These are phyloP conservation scores for Monopterus albus DNA, from an alignment of 2,113 vertebrate species.

Conservation along the genomic window DNA sequence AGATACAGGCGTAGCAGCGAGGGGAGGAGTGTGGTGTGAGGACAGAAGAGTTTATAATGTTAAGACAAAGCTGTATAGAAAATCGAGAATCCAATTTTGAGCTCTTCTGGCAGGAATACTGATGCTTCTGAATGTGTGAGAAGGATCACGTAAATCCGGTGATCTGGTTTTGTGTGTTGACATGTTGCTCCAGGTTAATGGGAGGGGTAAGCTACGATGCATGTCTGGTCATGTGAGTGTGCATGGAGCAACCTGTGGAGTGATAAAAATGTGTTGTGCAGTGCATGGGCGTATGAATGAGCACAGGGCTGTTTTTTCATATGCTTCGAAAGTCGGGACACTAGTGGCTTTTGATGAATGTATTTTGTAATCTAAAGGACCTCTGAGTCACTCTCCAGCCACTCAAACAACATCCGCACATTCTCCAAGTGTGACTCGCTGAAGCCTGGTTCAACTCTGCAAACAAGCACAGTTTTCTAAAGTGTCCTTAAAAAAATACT, in stretches of 20 bases:
- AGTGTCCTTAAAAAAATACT: neutral
- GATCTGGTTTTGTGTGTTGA: conserved; percentile 8
- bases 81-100: neutral
- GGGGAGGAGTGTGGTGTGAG: conserved; percentile 61
- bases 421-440: conserved; percentile 46
- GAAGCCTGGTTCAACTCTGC: conserved; percentile 16
- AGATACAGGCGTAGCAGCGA: conserved; percentile 69
- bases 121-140: neutral
- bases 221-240: conserved; percentile 75
- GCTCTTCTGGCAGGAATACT: neutral
- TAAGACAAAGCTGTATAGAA: neutral
- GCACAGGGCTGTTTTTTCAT: neutral
- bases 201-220: conserved; percentile 56
- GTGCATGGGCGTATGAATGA: conserved; percentile 32
- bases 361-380: conserved; percentile 53
- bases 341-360: conserved; percentile 23
- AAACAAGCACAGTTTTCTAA: neutral
- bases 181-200: conserved; percentile 25
- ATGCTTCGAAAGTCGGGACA: conserved; percentile 12
- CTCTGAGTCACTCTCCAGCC: conserved; percentile 49
- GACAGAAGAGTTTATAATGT: conserved; percentile 41
- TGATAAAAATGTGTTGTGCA: conserved; percentile 58
- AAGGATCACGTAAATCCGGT: neutral
- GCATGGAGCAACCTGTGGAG: conserved; percentile 61
- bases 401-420: conserved; percentile 39